Evolutionary conservation across 2,888 invertebrate species (phyloP), one percentile per base, ranked within the genome.

Genomic region (Gonocerus acuteangulatus): DNA sequence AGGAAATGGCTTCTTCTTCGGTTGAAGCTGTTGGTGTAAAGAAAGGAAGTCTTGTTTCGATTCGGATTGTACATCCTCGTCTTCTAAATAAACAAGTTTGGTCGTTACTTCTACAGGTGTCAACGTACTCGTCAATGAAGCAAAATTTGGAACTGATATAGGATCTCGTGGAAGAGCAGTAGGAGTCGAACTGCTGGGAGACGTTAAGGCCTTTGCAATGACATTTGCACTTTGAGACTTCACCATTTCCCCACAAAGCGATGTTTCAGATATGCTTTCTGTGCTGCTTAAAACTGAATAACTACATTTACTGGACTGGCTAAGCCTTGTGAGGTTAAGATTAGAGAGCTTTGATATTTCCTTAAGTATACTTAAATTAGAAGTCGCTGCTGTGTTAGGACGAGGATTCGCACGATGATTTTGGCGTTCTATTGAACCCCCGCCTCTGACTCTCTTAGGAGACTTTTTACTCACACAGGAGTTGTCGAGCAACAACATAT

Each of bases 131-230:
- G 64, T 78, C 68, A 85, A 75, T 60, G 82, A 82, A 2, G 80
- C 79, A 71, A 86, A 86, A 73, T 87, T 86, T 67, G 87, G 86
- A 69, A 86, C 86, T 2, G 86, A 87, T 49, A 84, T 80, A 1
- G 84, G 85, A 69, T 86, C 86, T 56, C 85, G 77, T 52, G 63
- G 70, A 64, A 65, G 69, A 48, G 63, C 61, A 22, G 68, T 57
- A 11, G 64, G 61, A 49, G 70, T 69, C 60, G 68, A 69, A n/a
- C 69, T 69, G 11, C 74, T 69, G 67, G 77, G 71, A 62, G 77
- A 71, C 62, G 72, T 65, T 39, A 74, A 71, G 36, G 67, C 56
- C 19, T 74, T 71, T 0, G 76, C 74, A 60, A 77, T 66, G 1
- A 76, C 71, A 63, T 76, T 76, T 15, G 74, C 75, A 69, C 76